Evolutionary conservation across 1,140 invertebrate species (phyloP).

Genomic region (Ceratina australensis): DNA sequence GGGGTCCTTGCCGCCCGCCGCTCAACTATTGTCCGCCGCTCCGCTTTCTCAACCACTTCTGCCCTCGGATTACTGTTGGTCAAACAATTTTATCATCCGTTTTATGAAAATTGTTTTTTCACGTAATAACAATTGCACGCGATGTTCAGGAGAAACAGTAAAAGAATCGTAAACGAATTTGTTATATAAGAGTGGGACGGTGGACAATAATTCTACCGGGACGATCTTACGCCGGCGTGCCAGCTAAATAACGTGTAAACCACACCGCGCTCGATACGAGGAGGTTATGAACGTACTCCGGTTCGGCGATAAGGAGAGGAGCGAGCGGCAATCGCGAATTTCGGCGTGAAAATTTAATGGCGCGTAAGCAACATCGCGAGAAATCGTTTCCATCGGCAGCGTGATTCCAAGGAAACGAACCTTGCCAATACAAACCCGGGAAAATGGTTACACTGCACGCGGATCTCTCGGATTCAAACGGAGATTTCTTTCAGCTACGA

Average conservation of each 20-base stretch:
- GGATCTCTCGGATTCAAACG: neutral
- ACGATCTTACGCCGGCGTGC: slow-evolving; percentile 27
- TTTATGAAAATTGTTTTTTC: neutral
- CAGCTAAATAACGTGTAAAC: slow-evolving; percentile 69
- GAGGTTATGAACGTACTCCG: slow-evolving; percentile 55
- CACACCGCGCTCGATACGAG: slow-evolving; percentile 56
- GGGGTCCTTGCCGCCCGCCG: slow-evolving; percentile 55
- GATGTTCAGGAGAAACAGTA: neutral
- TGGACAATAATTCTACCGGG: slow-evolving; percentile 55
- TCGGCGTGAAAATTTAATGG: slow-evolving; percentile 57
- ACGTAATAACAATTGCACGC: too few relatives aligned
- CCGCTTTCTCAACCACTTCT: neutral
- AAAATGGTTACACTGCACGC: neutral
- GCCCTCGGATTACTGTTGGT: neutral
- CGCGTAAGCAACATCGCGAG: slow-evolving; percentile 29
- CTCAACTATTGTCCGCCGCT: slow-evolving; percentile 53
- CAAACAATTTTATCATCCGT: neutral
- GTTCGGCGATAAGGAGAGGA: slow-evolving; percentile 54
- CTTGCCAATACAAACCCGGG: neutral
- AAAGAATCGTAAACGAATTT: neutral
- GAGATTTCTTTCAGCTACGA: neutral
- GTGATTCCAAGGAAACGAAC: slow-evolving; percentile 11
- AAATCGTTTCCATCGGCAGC: slow-evolving; percentile 4
- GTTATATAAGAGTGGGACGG: neutral
- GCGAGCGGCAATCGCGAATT: slow-evolving; percentile 44